Base-by-base conservation (phyloP, 1,140 invertebrate species). In the Stenopsyche tienmushanensis region DNA sequence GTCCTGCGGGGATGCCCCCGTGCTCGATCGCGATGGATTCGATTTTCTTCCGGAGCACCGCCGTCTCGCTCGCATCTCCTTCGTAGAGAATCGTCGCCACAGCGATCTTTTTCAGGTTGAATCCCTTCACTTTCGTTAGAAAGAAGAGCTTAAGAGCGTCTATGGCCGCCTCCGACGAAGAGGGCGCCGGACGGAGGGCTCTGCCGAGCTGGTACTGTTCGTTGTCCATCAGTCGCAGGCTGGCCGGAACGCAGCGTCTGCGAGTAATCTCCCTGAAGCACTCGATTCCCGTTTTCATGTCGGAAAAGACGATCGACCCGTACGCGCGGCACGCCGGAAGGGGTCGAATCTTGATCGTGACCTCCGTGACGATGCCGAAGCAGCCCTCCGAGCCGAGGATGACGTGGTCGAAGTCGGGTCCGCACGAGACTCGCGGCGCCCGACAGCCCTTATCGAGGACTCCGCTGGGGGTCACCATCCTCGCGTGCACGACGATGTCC, bases 321-420 rank as follows among this genome's bases (percentile, higher is more conserved):
- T 96, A 99, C 68, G 90, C 91, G 26, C 86, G 86, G 60, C 87
- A 85, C 44, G 85, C 76, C 0, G 97, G 96, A 53, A 97, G 64
- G 0, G 95, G 96, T 67, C 97, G 86, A 49, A 99, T 90, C 81
- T 99, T 99, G 0, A 99, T 73, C 1, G 90, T 88, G 5, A 97
- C 95, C 80, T 98, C 94, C 0, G 96, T 97, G 7, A 99, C 84
- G 7, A 99, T 90, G 3, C 97, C 97, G 8, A 98, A 81, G 1
- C 91, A 97, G 0, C 97, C 97, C 82, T 99, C 97, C 1, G 95
- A 98, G 0, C 97, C 97, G 47, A 99, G 80, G 44, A 99, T 88
- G n/a, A 99, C 78, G 72, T 99, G 95, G 76, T 98, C 93, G 71
- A 98, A 91, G 76, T 99, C 96, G 0, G 96, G 96, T 0, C 97